Percentiles rank a stretch among this genome's conserved stretches.
Evolutionary conservation across 2,797 vertebrate species (phyloP).

Genomic region (Acropternis orthonyx): DNA sequence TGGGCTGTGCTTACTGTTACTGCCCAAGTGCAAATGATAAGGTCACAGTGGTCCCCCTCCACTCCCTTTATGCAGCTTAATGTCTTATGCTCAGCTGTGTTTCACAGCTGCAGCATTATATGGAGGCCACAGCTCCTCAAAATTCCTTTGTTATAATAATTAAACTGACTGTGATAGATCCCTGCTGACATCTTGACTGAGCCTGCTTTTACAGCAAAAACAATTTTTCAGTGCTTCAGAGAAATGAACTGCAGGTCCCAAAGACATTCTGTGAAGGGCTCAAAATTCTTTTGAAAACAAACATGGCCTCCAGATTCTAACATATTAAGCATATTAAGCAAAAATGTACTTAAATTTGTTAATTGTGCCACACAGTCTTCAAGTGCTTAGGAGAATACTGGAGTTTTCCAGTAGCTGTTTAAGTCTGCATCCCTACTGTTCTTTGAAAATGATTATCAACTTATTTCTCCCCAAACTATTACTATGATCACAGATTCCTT

Average conservation of each 20-base stretch:
- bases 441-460: background rate
- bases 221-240: background rate
- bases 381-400: background rate
- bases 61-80: background rate
- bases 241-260: background rate
- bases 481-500: background rate
- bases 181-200: background rate
- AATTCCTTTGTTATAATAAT: background rate
- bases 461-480: background rate
- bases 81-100: background rate
- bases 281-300: background rate
- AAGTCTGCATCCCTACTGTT: background rate
- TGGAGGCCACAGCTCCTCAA: background rate
- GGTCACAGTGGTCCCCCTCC: background rate
- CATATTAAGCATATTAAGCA: background rate
- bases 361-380: background rate
- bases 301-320: background rate
- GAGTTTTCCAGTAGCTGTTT: background rate
- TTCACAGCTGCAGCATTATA: background rate
- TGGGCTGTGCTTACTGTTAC: fast-evolving
- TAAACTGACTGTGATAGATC: background rate
- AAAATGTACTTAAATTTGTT: background rate
- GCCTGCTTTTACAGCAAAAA: background rate
- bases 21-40: background rate
- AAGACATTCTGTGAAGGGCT: background rate